Percentiles rank a stretch among this genome's conserved stretches.
Evolutionary conservation across 2,888 invertebrate species (phyloP).

Genomic region (Pardosa pseudoannulata): DNA sequence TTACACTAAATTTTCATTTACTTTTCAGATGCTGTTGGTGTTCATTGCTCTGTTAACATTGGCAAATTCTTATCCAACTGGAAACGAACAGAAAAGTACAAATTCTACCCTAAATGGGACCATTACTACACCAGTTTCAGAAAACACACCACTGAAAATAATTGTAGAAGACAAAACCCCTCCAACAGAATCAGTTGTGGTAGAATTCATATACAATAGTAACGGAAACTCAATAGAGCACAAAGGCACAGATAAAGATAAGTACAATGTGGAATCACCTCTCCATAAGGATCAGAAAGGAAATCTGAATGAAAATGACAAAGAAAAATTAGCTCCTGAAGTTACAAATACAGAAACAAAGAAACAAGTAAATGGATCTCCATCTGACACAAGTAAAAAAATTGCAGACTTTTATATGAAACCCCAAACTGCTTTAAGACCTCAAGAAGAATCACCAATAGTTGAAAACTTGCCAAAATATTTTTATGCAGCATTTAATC

Average conservation of each 20-base stretch:
- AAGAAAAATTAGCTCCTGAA: neutral
- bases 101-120: neutral
- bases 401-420: neutral
- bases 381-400: neutral
- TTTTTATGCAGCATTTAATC: conserved; percentile 9
- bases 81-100: neutral
- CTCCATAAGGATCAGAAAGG: neutral
- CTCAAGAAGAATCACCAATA: conserved; percentile 22
- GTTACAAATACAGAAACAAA: neutral
- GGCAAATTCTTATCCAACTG: conserved; percentile 10
- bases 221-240: neutral
- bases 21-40: conserved; percentile 8
- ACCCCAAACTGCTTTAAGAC: neutral
- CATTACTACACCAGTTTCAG: too few species aligned
- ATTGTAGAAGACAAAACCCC: neutral
- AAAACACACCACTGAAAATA: neutral
- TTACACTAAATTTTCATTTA: too few species aligned
- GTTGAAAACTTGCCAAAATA: conserved; percentile 13
- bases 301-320: neutral
- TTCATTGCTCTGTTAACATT: neutral
- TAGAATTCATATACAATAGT: neutral
- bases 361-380: neutral
- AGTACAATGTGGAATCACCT: neutral
- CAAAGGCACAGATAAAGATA: neutral
- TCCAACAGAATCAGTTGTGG: neutral